Base-by-base conservation (phyloP, 2,888 invertebrate genomes). In the Parthenolecanium corni region DNA sequence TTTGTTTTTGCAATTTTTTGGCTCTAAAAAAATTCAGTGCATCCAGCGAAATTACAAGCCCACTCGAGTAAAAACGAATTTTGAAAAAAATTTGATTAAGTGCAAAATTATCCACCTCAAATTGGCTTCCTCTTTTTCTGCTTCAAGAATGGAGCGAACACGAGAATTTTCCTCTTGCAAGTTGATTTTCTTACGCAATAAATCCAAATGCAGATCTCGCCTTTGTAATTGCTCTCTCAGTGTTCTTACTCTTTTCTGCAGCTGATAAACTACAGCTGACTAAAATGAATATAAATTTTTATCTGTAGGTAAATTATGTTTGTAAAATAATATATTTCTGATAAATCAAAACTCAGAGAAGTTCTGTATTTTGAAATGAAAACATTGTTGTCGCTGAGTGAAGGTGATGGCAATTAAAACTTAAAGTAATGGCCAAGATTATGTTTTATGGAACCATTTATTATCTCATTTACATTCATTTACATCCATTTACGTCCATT, bases 201-300 rank as follows among this genome's bases (percentile, higher is more conserved):
- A 78, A 74, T 95, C 94, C 71, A 94, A 76, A 73, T 95, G 94
- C 44, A 94, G 78, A 72, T 95, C 95, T 70, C 92, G 85, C 64
- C 92, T 82, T 71, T 93, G 92, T 31, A 94, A 78, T 73, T 95
- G 93, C 72, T 94, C 94, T 54, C 92, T 80, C 14, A 93, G 76
- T 6, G 86, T 86, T 68, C 91, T 82, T 40, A 91, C 84, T 66
- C 92, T 80, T 65, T 92, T 79, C 74, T 94, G 93, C 42, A 94
- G 80, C 71, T 89, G 90, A 74, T 93, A 92, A 56, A 90, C 86
- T n/a, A 87, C 82, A 6, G 85, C 85, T 23, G 87, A 88, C 87
- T 89, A 31, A 49, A 47, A 40, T 31, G 9, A 31, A n/a, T n/a
- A n/a, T n/a, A n/a, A n/a, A n/a, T n/a, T n/a, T n/a, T n/a, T n/a